These are phyloP conservation scores for Bos javanicus DNA, from an alignment of 2,113 vertebrate genomes.

Conservation along the genomic window DNA sequence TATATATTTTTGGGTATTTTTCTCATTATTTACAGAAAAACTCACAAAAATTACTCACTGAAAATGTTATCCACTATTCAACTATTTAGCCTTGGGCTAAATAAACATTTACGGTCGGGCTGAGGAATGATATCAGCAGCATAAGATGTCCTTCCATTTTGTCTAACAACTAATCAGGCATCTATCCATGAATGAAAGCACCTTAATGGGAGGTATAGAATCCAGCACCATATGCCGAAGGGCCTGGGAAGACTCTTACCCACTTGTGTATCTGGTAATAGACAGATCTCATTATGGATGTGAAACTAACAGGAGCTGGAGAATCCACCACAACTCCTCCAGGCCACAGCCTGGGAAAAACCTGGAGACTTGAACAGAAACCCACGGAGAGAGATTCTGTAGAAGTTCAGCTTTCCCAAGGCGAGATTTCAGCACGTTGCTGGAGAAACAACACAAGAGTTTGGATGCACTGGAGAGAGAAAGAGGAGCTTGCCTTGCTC, in stretches of 20 bases:
- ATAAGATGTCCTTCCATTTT: neutral
- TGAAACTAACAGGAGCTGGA: neutral
- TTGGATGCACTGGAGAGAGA: neutral
- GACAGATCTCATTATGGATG: neutral
- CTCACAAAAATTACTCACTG: neutral
- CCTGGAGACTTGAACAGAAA: neutral
- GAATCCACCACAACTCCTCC: neutral
- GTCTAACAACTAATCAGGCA: neutral
- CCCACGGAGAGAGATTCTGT: neutral
- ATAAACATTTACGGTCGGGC: neutral
- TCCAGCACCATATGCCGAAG: neutral
- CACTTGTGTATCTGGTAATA: neutral
- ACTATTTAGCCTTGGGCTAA: neutral
- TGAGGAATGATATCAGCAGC: neutral
- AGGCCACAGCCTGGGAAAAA: neutral
- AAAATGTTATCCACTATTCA: neutral
- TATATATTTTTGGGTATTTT: neutral
- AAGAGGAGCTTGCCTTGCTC: neutral
- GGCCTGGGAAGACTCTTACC: neutral
- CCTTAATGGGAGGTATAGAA: neutral
- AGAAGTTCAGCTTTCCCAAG: neutral
- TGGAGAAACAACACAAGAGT: neutral
- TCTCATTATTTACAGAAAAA: neutral
- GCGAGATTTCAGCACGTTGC: neutral
- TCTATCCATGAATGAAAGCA: neutral